Evolutionary conservation across 2,113 vertebrate genomes (phyloP).

Genomic region (Cheilinus undulatus): DNA sequence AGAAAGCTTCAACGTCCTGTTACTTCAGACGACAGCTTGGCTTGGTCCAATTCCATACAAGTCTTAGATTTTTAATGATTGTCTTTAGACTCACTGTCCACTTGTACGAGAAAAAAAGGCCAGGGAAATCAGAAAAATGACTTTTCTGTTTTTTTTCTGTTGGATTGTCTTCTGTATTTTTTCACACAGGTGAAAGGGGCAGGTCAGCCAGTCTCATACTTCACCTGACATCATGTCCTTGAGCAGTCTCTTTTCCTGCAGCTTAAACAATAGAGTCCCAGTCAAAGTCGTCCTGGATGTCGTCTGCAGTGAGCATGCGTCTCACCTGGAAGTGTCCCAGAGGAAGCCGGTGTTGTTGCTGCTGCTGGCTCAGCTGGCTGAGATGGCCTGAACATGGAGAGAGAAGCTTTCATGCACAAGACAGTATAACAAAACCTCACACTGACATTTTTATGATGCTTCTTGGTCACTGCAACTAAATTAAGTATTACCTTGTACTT

Average conservation of each 20-base stretch:
- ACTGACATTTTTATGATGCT: neutral
- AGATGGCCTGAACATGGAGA: conserved; percentile 81
- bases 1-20: conserved; percentile 25
- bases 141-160: conserved; percentile 37
- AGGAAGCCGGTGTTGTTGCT: conserved; percentile 84
- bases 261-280: conserved; percentile 92
- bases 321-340: conserved; percentile 89
- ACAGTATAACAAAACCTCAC: neutral
- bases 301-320: conserved; percentile 87
- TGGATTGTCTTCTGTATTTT: conserved; percentile 74
- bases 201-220: conserved; percentile 35
- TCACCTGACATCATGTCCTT: conserved; percentile 19
- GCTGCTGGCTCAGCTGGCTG: conserved; percentile 87
- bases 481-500: too few species aligned
- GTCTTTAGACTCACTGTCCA: conserved; percentile 81
- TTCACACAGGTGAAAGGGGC: conserved; percentile 48
- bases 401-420: neutral
- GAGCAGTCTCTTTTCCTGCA: neutral
- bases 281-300: conserved; percentile 92
- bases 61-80: conserved; percentile 79
- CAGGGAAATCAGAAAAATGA: conserved; percentile 32
- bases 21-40: conserved; percentile 27
- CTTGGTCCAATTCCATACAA: conserved; percentile 32
- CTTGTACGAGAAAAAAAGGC: conserved; percentile 44
- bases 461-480: neutral